Conservation (phyloP, 2,888 invertebrate genomes). For the Micoletzkya japonica region DNA sequence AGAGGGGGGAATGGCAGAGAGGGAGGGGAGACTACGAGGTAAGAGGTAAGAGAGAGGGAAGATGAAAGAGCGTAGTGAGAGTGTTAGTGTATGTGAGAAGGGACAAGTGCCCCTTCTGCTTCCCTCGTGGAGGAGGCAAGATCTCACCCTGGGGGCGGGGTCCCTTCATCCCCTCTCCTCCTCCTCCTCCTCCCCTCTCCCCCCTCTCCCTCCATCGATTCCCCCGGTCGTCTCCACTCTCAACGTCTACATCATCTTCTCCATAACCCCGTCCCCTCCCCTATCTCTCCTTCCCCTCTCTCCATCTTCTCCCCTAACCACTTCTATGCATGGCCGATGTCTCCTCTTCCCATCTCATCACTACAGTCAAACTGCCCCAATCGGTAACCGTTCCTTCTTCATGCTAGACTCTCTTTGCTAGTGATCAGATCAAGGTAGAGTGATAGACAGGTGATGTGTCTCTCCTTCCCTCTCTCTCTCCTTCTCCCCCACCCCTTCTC, state of each 20-base stretch:
- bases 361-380: slow-evolving; percentile 17
- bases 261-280: slow-evolving; percentile 3
- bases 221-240: not conserved
- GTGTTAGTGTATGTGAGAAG: not conserved
- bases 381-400: not conserved
- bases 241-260: too few relatives aligned
- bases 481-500: slow-evolving; percentile 1
- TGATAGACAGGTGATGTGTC: not conserved
- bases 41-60: not conserved
- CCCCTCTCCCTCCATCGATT: not conserved
- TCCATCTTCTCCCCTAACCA: slow-evolving; percentile 3
- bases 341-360: slow-evolving; percentile 12
- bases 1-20: not conserved
- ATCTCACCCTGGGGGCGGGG: slow-evolving; percentile 8
- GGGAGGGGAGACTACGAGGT: slow-evolving; percentile 6
- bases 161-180: slow-evolving; percentile 13
- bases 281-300: not conserved
- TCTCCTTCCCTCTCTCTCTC: slow-evolving; percentile 9
- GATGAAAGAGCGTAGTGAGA: slow-evolving; percentile 15
- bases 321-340: slow-evolving; percentile 4
- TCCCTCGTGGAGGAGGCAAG: not conserved
- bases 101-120: slow-evolving; percentile 8
- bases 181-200: slow-evolving; percentile 7
- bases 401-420: not conserved
- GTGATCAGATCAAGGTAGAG: not conserved